Conservation (phyloP, 2,888 invertebrate species). For the Amphipyra tragopoginis region DNA sequence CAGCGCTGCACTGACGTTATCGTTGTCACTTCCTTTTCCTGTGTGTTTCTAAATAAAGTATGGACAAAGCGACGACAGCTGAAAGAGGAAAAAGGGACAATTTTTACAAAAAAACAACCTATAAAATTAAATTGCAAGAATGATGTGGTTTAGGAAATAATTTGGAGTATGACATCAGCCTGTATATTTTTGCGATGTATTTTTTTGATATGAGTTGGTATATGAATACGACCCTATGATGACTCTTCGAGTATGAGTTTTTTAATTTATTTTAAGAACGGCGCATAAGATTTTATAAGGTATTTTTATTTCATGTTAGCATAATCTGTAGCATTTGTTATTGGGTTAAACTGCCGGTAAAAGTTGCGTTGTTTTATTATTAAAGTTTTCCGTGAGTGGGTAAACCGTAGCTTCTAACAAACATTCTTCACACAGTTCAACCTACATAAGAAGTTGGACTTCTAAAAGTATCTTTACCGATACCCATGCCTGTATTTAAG, state of each 20-base stretch:
- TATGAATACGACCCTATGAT: no score
- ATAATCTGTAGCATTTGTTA: background rate
- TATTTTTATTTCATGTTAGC: no score
- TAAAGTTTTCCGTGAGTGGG: background rate
- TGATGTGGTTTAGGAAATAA: background rate
- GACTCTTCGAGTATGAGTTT: no score
- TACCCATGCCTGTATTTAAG: no score
- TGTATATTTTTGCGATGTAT: no score
- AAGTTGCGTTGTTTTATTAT: constrained; percentile 1
- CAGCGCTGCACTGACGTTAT: constrained; percentile 66
- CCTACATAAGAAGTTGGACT: background rate
- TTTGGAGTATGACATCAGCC: no score
- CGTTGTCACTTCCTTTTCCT: constrained; percentile 65
- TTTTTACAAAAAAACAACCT: background rate
- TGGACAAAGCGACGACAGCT: constrained; percentile 45
- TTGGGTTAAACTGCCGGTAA: background rate
- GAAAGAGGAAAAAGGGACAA: constrained; percentile 11
- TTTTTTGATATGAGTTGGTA: no score
- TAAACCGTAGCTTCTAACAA: background rate
- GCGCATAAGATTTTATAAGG: no score
- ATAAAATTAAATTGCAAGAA: background rate
- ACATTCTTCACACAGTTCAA: background rate
- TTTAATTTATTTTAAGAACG: no score
- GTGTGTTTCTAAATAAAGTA: constrained; percentile 61
- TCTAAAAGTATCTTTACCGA: no score